Percentiles rank a stretch among this genome's conserved stretches.
Evolutionary conservation across 2,113 vertebrate species (phyloP).

Genomic region (Gobio gobio): DNA sequence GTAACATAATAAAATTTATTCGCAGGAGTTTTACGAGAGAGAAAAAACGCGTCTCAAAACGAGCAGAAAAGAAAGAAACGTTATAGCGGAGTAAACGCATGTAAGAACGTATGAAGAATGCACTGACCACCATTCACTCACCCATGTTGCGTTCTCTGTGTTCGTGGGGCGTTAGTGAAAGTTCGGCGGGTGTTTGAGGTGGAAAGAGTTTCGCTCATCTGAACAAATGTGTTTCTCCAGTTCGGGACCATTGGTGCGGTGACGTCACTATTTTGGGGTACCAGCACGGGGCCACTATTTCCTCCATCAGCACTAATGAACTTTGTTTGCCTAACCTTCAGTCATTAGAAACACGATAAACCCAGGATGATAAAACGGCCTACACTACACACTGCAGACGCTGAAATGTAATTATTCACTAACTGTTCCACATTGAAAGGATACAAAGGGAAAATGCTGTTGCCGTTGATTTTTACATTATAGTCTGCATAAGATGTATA

Average conservation of each 20-base stretch:
- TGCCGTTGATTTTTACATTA: neutral
- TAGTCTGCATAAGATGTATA: neutral
- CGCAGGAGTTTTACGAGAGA: neutral
- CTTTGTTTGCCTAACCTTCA: neutral
- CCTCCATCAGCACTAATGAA: conserved; percentile 14
- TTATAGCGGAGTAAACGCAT: neutral
- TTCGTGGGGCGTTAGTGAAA: conserved; percentile 29
- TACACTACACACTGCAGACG: too few relatives aligned
- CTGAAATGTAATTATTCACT: too few relatives aligned
- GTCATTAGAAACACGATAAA: neutral
- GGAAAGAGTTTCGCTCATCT: conserved; percentile 42
- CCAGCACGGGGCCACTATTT: conserved; percentile 41
- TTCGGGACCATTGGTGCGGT: conserved; percentile 39
- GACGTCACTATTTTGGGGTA: conserved; percentile 50
- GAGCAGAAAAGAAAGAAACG: neutral
- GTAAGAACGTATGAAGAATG: neutral
- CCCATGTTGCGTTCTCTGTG: conserved; percentile 54
- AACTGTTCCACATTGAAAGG: too few relatives aligned
- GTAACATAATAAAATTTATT: neutral
- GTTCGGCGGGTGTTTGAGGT: neutral
- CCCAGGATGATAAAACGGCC: neutral
- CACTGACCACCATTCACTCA: conserved; percentile 38
- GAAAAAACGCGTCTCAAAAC: neutral
- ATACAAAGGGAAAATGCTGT: neutral
- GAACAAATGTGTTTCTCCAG: conserved; percentile 43